phyloP scores from a whole-genome alignment of 1,140 invertebrate species.

The Melitaea cinxia region DNA sequence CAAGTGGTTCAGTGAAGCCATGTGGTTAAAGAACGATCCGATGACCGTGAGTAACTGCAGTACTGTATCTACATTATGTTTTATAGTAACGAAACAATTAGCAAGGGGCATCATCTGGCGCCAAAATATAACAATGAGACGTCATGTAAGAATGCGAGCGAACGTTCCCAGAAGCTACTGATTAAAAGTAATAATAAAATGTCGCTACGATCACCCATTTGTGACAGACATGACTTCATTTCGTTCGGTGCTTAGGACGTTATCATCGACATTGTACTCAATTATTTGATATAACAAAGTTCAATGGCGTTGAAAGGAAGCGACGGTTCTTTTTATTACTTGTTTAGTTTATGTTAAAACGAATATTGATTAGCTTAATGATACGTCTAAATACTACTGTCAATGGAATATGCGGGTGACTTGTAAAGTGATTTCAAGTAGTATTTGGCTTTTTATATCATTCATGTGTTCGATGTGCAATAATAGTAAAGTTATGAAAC shows the following conservation, averaged over 20 bases:
- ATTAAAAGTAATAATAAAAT: conserved; percentile 35
- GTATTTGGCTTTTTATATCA: neutral
- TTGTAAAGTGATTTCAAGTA: neutral
- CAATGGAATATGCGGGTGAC: neutral
- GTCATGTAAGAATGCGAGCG: conserved; percentile 27
- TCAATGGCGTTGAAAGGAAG: conserved; percentile 32
- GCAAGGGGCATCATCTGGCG: neutral
- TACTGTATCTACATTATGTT: neutral
- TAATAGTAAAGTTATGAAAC: neutral
- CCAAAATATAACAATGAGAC: neutral
- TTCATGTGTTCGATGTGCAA: no score
- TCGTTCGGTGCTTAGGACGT: conserved; percentile 15
- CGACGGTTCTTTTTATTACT: conserved; percentile 15
- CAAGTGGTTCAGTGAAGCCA: conserved; percentile 60
- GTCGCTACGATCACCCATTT: conserved; percentile 34
- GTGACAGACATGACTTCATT: conserved; percentile 24
- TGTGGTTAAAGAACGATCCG: conserved; percentile 30
- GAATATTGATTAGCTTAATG: neutral
- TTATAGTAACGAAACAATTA: neutral
- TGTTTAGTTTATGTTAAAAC: neutral
- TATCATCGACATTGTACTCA: conserved; percentile 19
- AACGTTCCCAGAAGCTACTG: conserved; percentile 26
- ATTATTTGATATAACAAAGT: conserved; percentile 33
- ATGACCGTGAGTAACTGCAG: conserved; percentile 42
- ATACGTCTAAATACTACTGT: neutral